Base-by-base conservation (phyloP, 2,797 vertebrate species). In the Eidolon dupreanum region DNA sequence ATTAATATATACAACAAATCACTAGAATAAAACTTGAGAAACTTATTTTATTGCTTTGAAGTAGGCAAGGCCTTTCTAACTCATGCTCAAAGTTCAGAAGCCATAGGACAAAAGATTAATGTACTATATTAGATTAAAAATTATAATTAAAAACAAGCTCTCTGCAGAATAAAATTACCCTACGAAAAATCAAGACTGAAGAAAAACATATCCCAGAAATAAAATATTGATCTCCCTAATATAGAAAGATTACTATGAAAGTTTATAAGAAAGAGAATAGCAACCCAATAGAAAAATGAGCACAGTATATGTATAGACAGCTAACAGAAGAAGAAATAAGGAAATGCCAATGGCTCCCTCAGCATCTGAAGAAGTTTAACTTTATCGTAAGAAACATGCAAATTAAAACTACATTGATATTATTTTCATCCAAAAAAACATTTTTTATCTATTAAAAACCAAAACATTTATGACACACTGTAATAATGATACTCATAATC, bases 281-380 rank as follows among this genome's bases (percentile, higher is more conserved):
- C 41, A 87, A 70, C 11, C 43, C 20, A 28, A 31, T 17, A 88
- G 51, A 83, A 66, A 93, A 90, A 82, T 91, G 5, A 71, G 51
- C 19, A 33, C 5, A 68, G 49, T 26, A 49, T 92, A 71, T 43
- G 16, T 81, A 57, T 12, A 85, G n/a, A 79, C 51, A 8, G 28
- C 33, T 90, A 38, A 83, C 43, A 84, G 24, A 46, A 77, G 90
- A 92, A 84, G 12, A 96, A 94, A 92, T 83, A 73, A 92, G 33
- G 3, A 84, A 79, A 68, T 53, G 46, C 0, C 0, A 92, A 71
- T 49, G 31, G 6, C 5, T 16, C 17, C 28, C 49, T 74, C 73
- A 65, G 43, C 13, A 66, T 59, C 15, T 49, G 38, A 74, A 92
- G 20, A 75, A 31, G 53, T 41, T 57, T 89, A 73, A 86, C 53